Evolutionary conservation across 2,113 vertebrate genomes (phyloP).

Genomic region (Nannobrachium achirus): DNA sequence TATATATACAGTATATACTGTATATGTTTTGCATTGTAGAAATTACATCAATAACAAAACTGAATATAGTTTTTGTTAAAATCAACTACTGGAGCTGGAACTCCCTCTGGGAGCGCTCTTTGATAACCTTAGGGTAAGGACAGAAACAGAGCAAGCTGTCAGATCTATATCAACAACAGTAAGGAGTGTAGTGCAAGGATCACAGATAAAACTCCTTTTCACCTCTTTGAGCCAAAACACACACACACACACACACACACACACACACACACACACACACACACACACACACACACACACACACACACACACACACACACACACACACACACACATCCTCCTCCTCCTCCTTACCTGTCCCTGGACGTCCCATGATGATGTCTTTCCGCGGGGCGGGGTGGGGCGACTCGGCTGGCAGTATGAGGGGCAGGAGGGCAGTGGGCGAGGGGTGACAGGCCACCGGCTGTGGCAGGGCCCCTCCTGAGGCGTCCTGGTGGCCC

Average conservation of each 20-base stretch:
- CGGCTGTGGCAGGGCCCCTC: slow-evolving; percentile 80
- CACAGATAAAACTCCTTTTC: too few species aligned
- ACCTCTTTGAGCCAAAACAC: too few species aligned
- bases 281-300: slow-evolving; percentile 12
- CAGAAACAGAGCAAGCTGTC: too few species aligned
- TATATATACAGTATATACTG: too few species aligned
- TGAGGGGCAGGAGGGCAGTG: slow-evolving; percentile 89
- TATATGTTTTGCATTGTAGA: too few species aligned
- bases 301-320: neutral
- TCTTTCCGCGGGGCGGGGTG: slow-evolving; percentile 92
- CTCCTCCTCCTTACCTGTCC: slow-evolving; percentile 83
- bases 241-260: neutral
- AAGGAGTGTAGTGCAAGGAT: too few species aligned
- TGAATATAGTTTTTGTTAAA: too few species aligned
- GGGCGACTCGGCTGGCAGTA: slow-evolving; percentile 87
- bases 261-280: neutral
- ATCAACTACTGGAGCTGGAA: too few species aligned
- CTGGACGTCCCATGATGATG: slow-evolving; percentile 93
- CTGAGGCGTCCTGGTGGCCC: slow-evolving; percentile 66
- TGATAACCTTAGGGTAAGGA: too few species aligned
- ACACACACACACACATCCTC: slow-evolving; percentile 4
- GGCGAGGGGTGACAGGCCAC: slow-evolving; percentile 92
- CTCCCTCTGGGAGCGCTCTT: too few species aligned
- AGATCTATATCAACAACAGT: too few species aligned
- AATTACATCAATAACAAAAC: too few species aligned